Conservation (phyloP, 2,888 invertebrate genomes). For the Meliscaeva auricollis region DNA sequence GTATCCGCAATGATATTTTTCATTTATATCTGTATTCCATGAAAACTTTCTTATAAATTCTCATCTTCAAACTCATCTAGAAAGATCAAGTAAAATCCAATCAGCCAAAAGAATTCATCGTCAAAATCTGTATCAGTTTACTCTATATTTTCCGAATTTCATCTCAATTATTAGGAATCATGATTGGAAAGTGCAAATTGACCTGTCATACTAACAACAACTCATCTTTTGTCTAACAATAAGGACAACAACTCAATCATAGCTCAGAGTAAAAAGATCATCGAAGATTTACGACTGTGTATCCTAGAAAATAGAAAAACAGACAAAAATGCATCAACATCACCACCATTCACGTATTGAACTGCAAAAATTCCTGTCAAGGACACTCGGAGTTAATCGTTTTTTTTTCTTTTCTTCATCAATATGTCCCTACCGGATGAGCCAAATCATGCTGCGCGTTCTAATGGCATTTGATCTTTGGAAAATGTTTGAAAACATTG, state of each 20-base stretch:
- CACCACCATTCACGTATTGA: constrained; percentile 24
- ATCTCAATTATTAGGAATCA: constrained; percentile 18
- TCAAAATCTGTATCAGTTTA: too few species aligned
- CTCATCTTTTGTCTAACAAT: constrained; percentile 19
- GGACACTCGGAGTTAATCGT: constrained; percentile 64
- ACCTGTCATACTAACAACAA: constrained; percentile 30
- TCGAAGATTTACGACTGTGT: constrained; percentile 69
- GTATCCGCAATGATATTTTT: too few species aligned
- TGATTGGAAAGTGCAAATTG: constrained; percentile 3
- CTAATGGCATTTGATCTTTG: constrained; percentile 66
- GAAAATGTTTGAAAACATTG: constrained; percentile 74
- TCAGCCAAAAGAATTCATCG: not conserved
- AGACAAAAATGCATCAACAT: constrained; percentile 45
- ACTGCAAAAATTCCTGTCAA: constrained; percentile 63
- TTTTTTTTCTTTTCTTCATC: constrained; percentile 42
- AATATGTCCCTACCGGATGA: constrained; percentile 64
- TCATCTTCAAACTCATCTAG: too few species aligned
- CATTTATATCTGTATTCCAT: too few species aligned
- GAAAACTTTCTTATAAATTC: too few species aligned
- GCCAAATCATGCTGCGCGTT: constrained; percentile 54
- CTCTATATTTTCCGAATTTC: not conserved
- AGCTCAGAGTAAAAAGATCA: constrained; percentile 65
- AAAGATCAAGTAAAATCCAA: constrained; percentile 9
- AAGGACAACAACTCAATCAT: constrained; percentile 66
- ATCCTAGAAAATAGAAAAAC: constrained; percentile 23